Base-by-base conservation (phyloP, 2,888 invertebrate species). In the Scaptomyza reducta region DNA sequence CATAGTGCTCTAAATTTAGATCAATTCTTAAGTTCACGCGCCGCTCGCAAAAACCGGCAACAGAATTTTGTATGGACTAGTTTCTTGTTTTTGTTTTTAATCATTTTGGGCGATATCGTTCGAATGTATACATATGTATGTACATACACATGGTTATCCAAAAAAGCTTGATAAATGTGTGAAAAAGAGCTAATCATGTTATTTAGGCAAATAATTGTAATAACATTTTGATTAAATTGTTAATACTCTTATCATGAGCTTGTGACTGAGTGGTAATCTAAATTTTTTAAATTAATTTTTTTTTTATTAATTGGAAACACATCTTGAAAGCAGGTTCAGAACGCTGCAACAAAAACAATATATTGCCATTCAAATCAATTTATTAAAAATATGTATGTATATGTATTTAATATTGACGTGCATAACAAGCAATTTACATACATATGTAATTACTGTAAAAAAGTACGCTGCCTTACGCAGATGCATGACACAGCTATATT, bases 1-100 rank as follows among this genome's bases (percentile, higher is more conserved):
- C 27, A 14, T 14, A 13, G 3, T 40, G 33, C 5, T 67, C 83
- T 82, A 82, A 80, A 68, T 80, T 74, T 83, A 81, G 79, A 46
- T 44, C 53, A 49, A 62, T 60, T 65, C 47, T 14, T 45, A 35
- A 47, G 62, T 14, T 14, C 80, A 77, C 76, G 51, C 67, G 70
- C 65, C 16, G 59, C 6, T 14, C 6, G 38, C 3, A 14, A 51
- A 29, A 56, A 65, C 25, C 58, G 45, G 16, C 68, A 68, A 59
- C 82, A 77, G 70, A 73, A 66, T 70, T 66, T 62, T 38, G 33
- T 45, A 67, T 58, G 63, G 55, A 70, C 65, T 70, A 55, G 5
- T 35, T 58, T 29, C 18, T 18, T 31, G 22, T 38, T 40, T 66
- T 58, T 62, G 14, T 3, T 22, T 22, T 5, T 22, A 22, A 22